Base-by-base conservation (phyloP, 1,140 invertebrate species). In the Magallana gigas region DNA sequence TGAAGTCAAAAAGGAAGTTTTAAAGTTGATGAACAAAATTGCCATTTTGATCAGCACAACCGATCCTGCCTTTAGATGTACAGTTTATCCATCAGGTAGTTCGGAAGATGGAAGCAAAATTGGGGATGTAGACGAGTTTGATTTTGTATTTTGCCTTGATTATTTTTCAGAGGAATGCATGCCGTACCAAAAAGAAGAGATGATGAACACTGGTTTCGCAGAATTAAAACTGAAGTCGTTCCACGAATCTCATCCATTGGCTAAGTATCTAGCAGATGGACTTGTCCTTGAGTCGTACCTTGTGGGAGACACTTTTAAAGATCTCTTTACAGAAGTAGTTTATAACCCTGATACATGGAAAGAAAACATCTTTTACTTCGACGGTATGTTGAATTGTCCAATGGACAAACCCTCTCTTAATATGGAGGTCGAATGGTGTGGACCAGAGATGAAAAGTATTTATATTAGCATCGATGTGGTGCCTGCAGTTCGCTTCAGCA, bases 31-130 rank as follows among this genome's bases (percentile, higher is more conserved):
- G 83, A 62, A 62, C 23, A 84, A 57, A 57, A 84, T 84, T 59
- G 83, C 83, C 7, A 23, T 2, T 5, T 57, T 8, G 8, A 60
- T 84, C 14, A n/a, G 83, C 23, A 59, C 8, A 23, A n/a, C 6
- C 8, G 48, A 84, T 62, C 83, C 83, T 12, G 12, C 9, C 3
- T 84, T 84, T 84, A 57, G 83, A 36, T 84, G 83, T 62, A 84
- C 48, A 8, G 58, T 84, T 36, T 84, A 18, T 60, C 83, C 48
- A 18, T 57, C 56, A 1, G 87, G 87, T 0, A 87, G 87, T 81
- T 87, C 87, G 12, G 62, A 64, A 80, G 87, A 87, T 62, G 87
- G 83, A 36, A 87, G 62, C 4, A 87, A 87, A 85, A 62, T 81
- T 18, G 87, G 87, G 11, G 87, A 87, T n/a, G n/a, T 81, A 12